Evolutionary conservation across 2,797 vertebrate genomes (phyloP).

Genomic region (Silurus aristotelis): DNA sequence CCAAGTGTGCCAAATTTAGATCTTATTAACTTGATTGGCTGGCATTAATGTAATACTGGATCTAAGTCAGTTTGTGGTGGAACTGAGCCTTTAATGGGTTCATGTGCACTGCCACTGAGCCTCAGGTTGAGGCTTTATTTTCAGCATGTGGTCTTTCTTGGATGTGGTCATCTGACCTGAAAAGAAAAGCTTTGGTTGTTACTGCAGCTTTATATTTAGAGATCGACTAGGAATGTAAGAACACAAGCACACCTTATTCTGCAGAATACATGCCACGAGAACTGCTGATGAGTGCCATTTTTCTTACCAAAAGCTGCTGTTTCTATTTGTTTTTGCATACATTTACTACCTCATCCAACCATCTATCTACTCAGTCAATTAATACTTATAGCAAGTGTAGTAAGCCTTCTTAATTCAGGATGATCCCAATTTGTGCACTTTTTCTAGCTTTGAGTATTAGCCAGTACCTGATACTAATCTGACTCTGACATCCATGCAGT

Average conservation of each 20-base stretch:
- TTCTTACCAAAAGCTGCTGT: not conserved
- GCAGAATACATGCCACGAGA: not conserved
- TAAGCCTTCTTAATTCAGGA: not conserved
- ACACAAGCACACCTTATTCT: not conserved
- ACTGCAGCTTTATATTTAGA: not conserved
- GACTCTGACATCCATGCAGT: constrained; percentile 1
- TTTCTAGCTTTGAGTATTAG: not conserved
- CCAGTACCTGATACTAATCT: not conserved
- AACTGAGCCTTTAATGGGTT: constrained; percentile 12
- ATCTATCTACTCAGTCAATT: not conserved
- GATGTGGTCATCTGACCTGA: constrained; percentile 1
- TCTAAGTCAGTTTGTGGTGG: constrained; percentile 3
- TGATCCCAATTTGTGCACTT: not conserved
- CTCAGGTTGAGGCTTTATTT: constrained; percentile 15
- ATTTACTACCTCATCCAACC: not conserved
- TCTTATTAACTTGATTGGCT: not conserved
- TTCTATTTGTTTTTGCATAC: not conserved
- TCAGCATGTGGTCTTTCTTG: constrained; percentile 11
- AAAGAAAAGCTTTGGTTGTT: constrained; percentile 2
- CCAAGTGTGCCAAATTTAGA: not conserved
- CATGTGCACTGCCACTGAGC: not conserved
- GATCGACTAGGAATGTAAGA: not conserved
- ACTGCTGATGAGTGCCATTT: not conserved
- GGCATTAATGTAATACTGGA: not conserved
- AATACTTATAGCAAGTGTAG: not conserved